Percentiles rank a stretch among this genome's conserved stretches.
Evolutionary conservation across 2,113 vertebrate species (phyloP).

Genomic region (Pteronura brasiliensis): DNA sequence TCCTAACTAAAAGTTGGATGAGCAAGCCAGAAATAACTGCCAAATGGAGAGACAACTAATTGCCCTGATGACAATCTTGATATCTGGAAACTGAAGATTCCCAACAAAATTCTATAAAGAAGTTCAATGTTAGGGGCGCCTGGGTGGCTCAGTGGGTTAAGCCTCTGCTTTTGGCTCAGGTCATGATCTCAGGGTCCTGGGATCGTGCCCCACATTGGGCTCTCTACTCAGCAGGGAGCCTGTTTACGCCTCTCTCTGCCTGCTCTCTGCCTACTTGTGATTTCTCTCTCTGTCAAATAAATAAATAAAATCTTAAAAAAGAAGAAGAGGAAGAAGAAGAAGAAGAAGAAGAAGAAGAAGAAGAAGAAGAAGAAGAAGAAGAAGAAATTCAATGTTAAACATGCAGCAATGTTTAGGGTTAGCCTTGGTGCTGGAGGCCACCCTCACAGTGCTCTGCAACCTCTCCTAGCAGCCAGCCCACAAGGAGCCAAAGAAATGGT

Average conservation of each 20-base stretch:
- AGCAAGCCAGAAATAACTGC: slow-evolving; percentile 17
- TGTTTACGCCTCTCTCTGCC: no score
- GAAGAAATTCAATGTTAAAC: not conserved
- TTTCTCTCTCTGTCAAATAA: no score
- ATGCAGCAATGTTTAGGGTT: not conserved
- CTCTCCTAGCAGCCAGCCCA: not conserved
- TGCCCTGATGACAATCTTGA: not conserved
- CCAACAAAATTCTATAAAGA: not conserved
- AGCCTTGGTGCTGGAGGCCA: no score
- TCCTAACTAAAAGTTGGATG: slow-evolving; percentile 38
- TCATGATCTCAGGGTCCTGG: no score
- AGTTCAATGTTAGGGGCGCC: not conserved
- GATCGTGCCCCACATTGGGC: no score
- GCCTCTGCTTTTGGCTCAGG: no score
- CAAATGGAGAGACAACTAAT: not conserved
- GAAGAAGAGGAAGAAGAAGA: not conserved
- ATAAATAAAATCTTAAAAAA: no score
- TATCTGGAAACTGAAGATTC: not conserved
- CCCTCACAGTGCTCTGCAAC: not conserved
- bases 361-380: not conserved
- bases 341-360: not conserved
- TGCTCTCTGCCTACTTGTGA: no score
- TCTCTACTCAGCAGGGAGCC: no score
- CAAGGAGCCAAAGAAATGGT: not conserved
- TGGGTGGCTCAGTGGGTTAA: no score